phyloP scores from a whole-genome alignment of 2,797 vertebrate genomes.

The Gobionotothen gibberifrons region DNA sequence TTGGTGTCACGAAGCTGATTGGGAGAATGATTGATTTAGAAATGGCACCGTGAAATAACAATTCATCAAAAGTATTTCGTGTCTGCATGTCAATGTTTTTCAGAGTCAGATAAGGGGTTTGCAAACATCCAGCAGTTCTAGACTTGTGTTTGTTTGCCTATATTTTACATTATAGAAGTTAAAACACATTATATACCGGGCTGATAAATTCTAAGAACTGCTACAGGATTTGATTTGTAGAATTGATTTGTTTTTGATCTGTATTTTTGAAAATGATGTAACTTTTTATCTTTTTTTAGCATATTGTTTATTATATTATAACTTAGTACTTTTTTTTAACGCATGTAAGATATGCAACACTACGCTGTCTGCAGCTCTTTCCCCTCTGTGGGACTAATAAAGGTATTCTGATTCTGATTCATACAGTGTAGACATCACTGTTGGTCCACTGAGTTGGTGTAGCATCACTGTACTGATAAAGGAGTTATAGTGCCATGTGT shows the following conservation, averaged over 20 bases:
- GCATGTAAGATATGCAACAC: no score
- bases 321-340: no score
- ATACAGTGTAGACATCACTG: background rate
- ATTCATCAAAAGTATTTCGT: conserved; percentile 9
- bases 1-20: conserved; percentile 87
- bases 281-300: no score
- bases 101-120: background rate
- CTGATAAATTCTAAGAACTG: no score
- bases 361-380: no score
- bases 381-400: no score
- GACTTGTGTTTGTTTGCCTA: background rate
- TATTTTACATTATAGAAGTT: background rate
- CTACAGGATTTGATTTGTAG: no score
- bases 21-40: conserved; percentile 39
- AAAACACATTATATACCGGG: background rate
- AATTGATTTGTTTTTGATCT: no score
- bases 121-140: background rate
- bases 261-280: no score
- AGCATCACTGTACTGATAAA: background rate
- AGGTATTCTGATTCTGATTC: no score
- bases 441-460: background rate
- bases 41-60: background rate
- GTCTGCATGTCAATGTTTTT: background rate
- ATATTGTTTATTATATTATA: no score
- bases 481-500: background rate